phyloP scores from a whole-genome alignment of 2,797 vertebrate genomes.

The Setipinna tenuifilis region DNA sequence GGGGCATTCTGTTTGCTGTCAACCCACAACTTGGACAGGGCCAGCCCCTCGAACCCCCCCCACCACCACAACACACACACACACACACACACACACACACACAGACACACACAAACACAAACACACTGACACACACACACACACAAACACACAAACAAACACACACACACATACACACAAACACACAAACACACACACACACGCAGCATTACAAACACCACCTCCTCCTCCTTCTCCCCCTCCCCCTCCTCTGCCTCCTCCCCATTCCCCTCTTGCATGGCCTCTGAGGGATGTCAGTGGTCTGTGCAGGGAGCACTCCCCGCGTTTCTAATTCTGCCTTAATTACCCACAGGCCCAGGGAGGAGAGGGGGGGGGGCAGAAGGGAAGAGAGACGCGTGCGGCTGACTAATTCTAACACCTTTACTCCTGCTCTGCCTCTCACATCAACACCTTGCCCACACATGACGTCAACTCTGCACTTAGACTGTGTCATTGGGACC shows the following conservation, averaged over 20 bases:
- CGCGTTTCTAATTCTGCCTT: background rate
- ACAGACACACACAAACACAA: too few relatives aligned
- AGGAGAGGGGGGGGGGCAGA: background rate
- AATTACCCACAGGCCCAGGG: background rate
- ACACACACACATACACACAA: background rate
- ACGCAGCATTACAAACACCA: too few relatives aligned
- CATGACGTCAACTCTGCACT: background rate
- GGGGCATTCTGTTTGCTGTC: constrained; percentile 68
- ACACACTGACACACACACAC: background rate
- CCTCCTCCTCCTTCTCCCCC: background rate
- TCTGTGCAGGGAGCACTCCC: background rate
- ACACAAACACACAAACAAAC: background rate
- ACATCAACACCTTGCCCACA: background rate
- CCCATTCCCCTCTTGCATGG: background rate
- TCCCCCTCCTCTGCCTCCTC: background rate
- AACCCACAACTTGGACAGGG: constrained; percentile 38
- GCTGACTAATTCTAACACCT: constrained; percentile 2
- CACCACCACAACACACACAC: too few relatives aligned
- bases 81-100: too few relatives aligned
- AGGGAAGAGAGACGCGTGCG: background rate
- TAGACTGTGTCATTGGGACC: background rate
- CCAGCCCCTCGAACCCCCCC: constrained; percentile 29
- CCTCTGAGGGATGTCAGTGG: background rate
- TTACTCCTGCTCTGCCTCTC: background rate
- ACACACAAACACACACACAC: background rate